Evolutionary conservation across 37 sponge, comb jelly and placozoan genomes (phyloP), one percentile per base, ranked within the genome.

Genomic region (Hexactinellida sp.): DNA sequence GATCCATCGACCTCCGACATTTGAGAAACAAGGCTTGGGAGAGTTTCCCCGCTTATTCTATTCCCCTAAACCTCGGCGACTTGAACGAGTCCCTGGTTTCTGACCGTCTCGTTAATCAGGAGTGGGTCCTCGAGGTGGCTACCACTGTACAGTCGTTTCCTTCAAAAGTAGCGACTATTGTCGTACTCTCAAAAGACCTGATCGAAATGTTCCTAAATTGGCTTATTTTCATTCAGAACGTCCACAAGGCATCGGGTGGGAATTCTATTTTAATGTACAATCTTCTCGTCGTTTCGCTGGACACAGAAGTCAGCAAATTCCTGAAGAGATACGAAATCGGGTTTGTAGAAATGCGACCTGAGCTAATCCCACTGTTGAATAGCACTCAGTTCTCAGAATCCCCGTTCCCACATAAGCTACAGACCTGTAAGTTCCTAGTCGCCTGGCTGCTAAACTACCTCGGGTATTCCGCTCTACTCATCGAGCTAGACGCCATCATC

Each of bases 201-300:
- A 10, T 63, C 3, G 76, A 63, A 63, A 63, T 63, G 76, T 63
- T 63, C 30, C 34, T 63, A n/a, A 63, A 63, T 63, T 63, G 76
- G 76, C 30, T 63, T n/a, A 63, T 63, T 63, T 63, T 63, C 76
- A 23, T 63, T 21, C 32, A 63, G 28, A 28, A 63, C 5, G 16
- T 9, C 16, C 16, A 47, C 52, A 63, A n/a, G 3, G 76, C 25
- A 10, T 5, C 76, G 34, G 47, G 13, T 41, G 10, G 47, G 10
- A 41, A 13, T 5, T 63, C 76, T 7, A 23, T 63, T n/a, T 28
- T 63, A 7, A n/a, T 63, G 13, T 7, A 63, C 13, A 63, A 63
- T 23, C 76, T 63, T 28, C 76, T 63, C 3, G 76, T 63, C 5
- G 76, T 63, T 7, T 63, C 76, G 13, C 76, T 63, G 76, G 76